Percentiles rank a stretch among this genome's conserved stretches.
Conservation (phyloP, 35 echinoderm and acorn worm genomes). For the Acanthaster planci region DNA sequence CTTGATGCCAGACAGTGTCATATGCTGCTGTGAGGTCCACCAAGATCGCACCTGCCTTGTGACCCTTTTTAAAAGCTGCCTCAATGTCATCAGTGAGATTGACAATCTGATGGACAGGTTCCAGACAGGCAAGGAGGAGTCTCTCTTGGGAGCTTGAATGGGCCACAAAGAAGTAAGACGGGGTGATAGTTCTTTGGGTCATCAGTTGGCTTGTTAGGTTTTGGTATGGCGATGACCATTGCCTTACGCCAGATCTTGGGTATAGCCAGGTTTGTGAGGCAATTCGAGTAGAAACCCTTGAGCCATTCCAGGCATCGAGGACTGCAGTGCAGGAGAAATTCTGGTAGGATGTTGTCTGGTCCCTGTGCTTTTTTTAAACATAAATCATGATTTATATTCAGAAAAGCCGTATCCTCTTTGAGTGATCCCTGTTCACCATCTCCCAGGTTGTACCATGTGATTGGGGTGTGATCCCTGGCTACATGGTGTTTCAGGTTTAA, state of each 20-base stretch:
- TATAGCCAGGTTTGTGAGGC: neutral
- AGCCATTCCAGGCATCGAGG: neutral
- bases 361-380: too few species aligned
- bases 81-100: too few species aligned
- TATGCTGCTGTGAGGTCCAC: conserved; percentile 18
- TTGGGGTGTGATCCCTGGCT: too few species aligned
- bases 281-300: neutral
- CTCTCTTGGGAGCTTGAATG: conserved; percentile 44
- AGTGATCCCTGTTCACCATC: too few species aligned
- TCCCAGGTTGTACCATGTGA: too few species aligned
- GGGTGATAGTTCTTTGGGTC: conserved; percentile 54
- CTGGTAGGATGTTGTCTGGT: conserved; percentile 41
- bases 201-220: conserved; percentile 45
- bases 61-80: too few species aligned
- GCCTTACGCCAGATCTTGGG: conserved; percentile 57
- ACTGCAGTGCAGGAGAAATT: conserved; percentile 36
- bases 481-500: too few species aligned
- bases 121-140: conserved; percentile 23
- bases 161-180: conserved; percentile 40
- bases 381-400: too few species aligned
- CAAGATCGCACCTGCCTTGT: neutral
- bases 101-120: neutral
- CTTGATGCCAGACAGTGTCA: conserved; percentile 16
- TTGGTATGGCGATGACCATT: conserved; percentile 35
- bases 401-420: too few species aligned